Evolutionary conservation across 2,888 invertebrate species (phyloP), one percentile per base, ranked within the genome.

Genomic region (Chaetogeoica ovagalla): DNA sequence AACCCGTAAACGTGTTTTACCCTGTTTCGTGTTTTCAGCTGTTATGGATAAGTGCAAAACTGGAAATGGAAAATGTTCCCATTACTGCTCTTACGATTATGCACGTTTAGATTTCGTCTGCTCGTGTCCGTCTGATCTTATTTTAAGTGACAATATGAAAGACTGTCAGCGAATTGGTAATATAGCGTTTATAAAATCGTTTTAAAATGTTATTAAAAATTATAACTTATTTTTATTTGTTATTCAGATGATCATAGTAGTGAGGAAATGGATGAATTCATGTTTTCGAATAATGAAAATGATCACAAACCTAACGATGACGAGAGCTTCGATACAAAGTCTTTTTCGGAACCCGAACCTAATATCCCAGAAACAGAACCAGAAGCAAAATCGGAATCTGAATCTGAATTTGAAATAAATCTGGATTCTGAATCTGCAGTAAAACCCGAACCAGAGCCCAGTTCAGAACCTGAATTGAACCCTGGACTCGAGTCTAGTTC

Each of bases 61-160:
- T 79, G 88, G 90, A 82, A 90, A 90, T 82, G 88, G 91, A 81
- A 87, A 88, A 70, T 94, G 94, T 85, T 89, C 91, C 83, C 88
- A 91, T 83, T 87, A 87, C 17, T 94, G 94, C 85, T 86, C 87
- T 75, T 93, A 92, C 84, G 90, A 92, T 85, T 90, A 91, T 84
- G 84, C 85, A 2, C 86, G 87, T 39, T 88, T 91, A 81, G 89
- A 90, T 71, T 93, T 93, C 85, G 86, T 86, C 52, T 94, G 94
- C 85, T 87, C 86, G 5, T 94, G 93, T 85, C 90, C 90, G 15
- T 85, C 86, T 60, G 89, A 89, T 52, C 84, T 90, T 87, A 84
- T 87, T 73, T 85, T 92, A 85, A 87, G 87, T 85, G 83, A 83
- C 19, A 86, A 87, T 84, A 87, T 85, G 21, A 89, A 88, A 84